Conservation (phyloP, 2,888 invertebrate species). For the Eupithecia pulchellata region DNA sequence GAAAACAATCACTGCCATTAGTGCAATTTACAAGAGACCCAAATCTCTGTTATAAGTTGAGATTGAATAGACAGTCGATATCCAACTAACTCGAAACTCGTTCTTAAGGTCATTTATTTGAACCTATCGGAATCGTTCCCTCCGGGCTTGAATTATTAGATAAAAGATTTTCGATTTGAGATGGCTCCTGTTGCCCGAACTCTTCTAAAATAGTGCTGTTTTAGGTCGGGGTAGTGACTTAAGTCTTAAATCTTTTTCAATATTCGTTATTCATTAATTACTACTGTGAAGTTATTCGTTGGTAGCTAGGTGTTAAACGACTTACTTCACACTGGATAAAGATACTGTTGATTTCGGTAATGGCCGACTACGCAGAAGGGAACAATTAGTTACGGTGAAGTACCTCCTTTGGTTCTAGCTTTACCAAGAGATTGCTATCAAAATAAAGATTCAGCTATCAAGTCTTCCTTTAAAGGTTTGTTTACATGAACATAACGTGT, state of each 20-base stretch:
- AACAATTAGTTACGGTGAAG: neutral
- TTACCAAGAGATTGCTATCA: too few relatives aligned
- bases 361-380: neutral
- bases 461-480: too few relatives aligned
- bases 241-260: too few relatives aligned
- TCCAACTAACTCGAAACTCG: constrained; percentile 2
- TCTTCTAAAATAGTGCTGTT: too few relatives aligned
- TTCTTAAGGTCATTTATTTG: neutral
- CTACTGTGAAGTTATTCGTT: too few relatives aligned
- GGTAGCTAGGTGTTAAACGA: too few relatives aligned
- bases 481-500: too few relatives aligned
- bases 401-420: neutral
- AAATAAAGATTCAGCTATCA: too few relatives aligned
- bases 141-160: neutral
- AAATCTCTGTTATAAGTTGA: neutral
- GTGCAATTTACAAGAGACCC: neutral
- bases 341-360: neutral
- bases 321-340: constrained; percentile 4
- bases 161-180: too few relatives aligned
- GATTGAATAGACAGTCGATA: neutral
- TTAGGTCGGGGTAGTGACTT: too few relatives aligned
- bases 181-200: too few relatives aligned
- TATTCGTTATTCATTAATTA: too few relatives aligned
- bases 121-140: constrained; percentile 2
- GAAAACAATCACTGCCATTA: neutral